Evolutionary conservation across 2,797 vertebrate species (phyloP).

Genomic region (Chelon labrosus): DNA sequence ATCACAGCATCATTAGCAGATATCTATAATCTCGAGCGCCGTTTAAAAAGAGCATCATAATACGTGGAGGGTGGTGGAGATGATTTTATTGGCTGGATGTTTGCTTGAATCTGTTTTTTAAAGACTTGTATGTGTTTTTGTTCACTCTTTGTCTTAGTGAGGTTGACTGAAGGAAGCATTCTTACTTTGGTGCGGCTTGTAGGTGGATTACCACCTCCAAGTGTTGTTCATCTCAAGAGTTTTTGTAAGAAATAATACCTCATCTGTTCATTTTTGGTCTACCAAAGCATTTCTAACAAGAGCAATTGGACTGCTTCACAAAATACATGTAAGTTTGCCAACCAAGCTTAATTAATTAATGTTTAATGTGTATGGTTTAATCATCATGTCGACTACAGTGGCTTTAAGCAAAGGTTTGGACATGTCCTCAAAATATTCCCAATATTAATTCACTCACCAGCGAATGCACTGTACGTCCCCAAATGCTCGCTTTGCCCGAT

Average conservation of each 20-base stretch:
- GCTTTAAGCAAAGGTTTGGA: slow-evolving; percentile 13
- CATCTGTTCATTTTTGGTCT: not conserved
- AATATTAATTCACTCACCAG: slow-evolving; percentile 16
- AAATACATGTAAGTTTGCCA: not conserved
- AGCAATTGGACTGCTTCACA: not conserved
- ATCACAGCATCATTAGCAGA: slow-evolving; percentile 9
- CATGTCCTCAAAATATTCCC: slow-evolving; percentile 10
- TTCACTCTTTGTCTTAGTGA: not conserved
- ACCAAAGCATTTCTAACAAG: not conserved
- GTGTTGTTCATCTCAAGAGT: not conserved
- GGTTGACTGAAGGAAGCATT: too few relatives aligned
- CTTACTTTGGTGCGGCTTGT: too few relatives aligned
- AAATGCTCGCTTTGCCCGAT: slow-evolving; percentile 19
- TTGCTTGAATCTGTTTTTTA: not conserved
- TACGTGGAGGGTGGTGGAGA: slow-evolving; percentile 17
- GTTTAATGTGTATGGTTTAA: not conserved
- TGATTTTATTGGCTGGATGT: not conserved
- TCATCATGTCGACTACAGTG: not conserved
- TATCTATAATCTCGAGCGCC: slow-evolving; percentile 21
- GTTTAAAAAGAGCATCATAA: slow-evolving; percentile 19
- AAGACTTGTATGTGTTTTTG: not conserved
- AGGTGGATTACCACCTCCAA: not conserved
- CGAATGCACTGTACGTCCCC: slow-evolving; percentile 4
- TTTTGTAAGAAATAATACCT: not conserved
- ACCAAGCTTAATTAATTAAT: not conserved